Conservation (phyloP, 2,113 vertebrate species). For the Camelus bactrianus region DNA sequence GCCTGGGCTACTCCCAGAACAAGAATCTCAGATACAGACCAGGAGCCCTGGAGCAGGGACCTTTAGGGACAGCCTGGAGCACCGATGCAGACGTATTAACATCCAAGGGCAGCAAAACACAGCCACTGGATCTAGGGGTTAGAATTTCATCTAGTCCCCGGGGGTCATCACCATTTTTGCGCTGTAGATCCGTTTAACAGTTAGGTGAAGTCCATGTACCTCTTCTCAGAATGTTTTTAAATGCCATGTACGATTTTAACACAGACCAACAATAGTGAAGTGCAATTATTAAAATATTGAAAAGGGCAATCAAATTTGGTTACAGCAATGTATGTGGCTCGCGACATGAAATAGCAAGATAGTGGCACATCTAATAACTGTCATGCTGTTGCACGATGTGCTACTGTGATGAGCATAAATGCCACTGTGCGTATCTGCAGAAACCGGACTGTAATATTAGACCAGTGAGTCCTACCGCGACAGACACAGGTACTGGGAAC, state of each 20-base stretch:
- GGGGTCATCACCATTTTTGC: background rate
- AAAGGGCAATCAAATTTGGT: background rate
- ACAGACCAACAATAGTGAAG: background rate
- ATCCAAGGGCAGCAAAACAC: fast-evolving
- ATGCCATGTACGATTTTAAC: background rate
- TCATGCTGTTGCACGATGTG: background rate
- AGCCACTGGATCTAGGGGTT: background rate
- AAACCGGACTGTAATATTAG: background rate
- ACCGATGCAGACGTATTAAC: fast-evolving
- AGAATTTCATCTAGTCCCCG: background rate
- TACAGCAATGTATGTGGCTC: background rate
- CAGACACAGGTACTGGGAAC: background rate
- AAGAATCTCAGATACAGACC: background rate
- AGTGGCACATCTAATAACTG: background rate
- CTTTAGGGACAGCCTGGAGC: fast-evolving
- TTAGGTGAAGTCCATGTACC: background rate
- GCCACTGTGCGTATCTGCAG: background rate
- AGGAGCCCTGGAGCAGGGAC: background rate
- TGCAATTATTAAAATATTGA: background rate
- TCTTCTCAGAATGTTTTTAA: background rate
- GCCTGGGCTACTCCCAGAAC: background rate
- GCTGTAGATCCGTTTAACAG: no score
- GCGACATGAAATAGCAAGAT: background rate
- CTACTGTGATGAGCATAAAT: background rate
- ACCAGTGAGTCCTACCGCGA: background rate